Conservation (phyloP, 2,888 invertebrate species). For the Cistogaster globosa region DNA sequence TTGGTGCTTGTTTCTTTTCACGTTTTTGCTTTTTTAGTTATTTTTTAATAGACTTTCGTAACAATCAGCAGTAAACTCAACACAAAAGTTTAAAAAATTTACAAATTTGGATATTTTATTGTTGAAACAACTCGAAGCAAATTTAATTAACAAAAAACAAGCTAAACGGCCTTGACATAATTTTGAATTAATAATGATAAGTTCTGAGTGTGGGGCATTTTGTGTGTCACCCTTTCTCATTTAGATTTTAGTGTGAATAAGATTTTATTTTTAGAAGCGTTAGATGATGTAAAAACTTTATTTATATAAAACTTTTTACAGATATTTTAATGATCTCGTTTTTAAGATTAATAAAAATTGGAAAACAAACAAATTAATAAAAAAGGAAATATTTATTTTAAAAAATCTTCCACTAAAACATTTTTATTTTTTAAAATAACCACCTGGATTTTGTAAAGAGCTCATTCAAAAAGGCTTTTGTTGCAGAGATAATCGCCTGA, state of each 20-base stretch:
- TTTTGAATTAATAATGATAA: conserved; percentile 29
- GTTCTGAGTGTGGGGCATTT: conserved; percentile 3
- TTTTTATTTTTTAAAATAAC: too few species aligned
- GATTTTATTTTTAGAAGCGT: conserved; percentile 21
- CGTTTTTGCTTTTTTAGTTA: too few species aligned
- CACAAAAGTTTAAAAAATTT: not conserved
- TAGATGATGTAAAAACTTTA: not conserved
- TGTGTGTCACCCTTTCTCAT: conserved; percentile 10
- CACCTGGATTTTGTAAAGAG: too few species aligned
- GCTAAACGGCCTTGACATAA: conserved; percentile 54
- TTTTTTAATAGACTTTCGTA: too few species aligned
- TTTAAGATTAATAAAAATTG: not conserved
- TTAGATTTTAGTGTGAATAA: conserved; percentile 13
- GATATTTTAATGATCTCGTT: not conserved
- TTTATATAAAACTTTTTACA: not conserved
- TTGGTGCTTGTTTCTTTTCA: too few species aligned
- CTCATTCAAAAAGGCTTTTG: too few species aligned
- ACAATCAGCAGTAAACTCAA: not conserved
- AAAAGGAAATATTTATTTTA: too few species aligned
- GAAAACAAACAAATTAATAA: too few species aligned
- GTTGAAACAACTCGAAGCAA: not conserved
- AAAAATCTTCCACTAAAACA: too few species aligned
- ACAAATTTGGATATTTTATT: not conserved
- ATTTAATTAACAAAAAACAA: not conserved
- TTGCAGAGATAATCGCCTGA: too few species aligned